Evolutionary conservation across 2,797 vertebrate species (phyloP).

Genomic region (Acestrorhynchus altus): DNA sequence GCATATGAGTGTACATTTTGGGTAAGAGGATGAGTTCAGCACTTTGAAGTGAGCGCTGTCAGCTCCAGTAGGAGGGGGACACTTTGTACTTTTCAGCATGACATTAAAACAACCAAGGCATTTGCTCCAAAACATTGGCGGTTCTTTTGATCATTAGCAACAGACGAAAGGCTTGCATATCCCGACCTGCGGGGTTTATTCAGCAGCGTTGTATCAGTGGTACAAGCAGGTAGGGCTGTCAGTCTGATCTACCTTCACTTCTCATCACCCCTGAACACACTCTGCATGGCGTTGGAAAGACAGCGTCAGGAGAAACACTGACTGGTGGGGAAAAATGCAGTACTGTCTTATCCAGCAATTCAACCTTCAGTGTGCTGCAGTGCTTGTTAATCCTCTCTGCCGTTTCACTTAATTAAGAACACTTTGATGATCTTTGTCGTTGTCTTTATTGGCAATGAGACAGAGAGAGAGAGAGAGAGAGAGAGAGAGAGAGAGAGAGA

Average conservation of each 20-base stretch:
- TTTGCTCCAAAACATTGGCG: conserved; percentile 26
- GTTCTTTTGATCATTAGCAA: conserved; percentile 46
- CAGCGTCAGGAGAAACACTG: conserved; percentile 41
- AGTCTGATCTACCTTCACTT: conserved; percentile 7
- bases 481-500: background rate
- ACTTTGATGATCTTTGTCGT: background rate
- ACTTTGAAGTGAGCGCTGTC: conserved; percentile 44
- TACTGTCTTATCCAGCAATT: conserved; percentile 40
- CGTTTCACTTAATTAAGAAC: conserved; percentile 30
- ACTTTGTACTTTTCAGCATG: conserved; percentile 49
- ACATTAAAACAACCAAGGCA: conserved; percentile 40
- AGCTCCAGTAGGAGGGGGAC: conserved; percentile 23
- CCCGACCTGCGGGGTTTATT: conserved; percentile 11
- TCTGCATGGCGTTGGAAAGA: background rate
- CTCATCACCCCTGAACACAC: background rate
- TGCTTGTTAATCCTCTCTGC: conserved; percentile 21
- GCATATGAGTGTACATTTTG: background rate
- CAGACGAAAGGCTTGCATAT: conserved; percentile 24
- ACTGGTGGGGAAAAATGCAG: conserved; percentile 10
- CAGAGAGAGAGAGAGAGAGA: background rate
- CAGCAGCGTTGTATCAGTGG: conserved; percentile 8
- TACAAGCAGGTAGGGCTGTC: background rate
- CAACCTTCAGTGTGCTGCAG: conserved; percentile 19
- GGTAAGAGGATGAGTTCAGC: conserved; percentile 4
- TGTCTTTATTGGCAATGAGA: background rate